These are phyloP conservation scores for Knipowitschia caucasica DNA, from an alignment of 2,797 vertebrate species.

Conservation along the genomic window DNA sequence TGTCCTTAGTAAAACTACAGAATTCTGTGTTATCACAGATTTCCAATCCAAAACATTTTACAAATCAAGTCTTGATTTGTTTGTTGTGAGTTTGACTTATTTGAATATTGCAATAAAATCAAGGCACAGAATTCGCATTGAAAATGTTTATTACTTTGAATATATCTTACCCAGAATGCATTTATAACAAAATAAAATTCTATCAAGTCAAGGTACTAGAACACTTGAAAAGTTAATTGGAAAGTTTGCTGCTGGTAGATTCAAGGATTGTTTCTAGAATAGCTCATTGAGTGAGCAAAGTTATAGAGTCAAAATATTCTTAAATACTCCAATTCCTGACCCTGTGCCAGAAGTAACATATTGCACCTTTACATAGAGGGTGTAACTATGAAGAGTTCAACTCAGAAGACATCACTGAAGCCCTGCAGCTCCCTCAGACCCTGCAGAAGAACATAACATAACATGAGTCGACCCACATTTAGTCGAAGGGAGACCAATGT, in stretches of 20 bases:
- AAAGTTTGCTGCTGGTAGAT: not conserved
- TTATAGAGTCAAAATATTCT: too few relatives aligned
- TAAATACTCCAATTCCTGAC: too few relatives aligned
- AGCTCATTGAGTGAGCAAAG: too few relatives aligned
- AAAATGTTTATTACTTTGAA: not conserved
- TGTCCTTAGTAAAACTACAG: too few relatives aligned
- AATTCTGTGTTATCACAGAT: too few relatives aligned
- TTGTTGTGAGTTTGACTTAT: too few relatives aligned
- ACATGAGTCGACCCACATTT: not conserved
- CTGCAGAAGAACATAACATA: conserved; percentile 48
- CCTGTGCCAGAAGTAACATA: not conserved
- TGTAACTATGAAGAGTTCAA: not conserved
- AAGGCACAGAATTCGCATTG: conserved; percentile 5
- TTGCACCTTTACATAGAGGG: not conserved
- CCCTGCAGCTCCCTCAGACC: conserved; percentile 86
- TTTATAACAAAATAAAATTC: not conserved
- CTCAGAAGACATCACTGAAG: conserved; percentile 67
- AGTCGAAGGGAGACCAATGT: not conserved
- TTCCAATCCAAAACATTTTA: too few relatives aligned
- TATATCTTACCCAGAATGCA: not conserved
- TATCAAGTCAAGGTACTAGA: not conserved
- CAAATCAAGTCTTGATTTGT: too few relatives aligned
- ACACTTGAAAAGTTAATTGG: not conserved
- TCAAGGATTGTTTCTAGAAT: too few relatives aligned
- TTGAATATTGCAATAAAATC: too few relatives aligned